Evolutionary conservation across 1,140 invertebrate genomes (phyloP), one percentile per base, ranked within the genome.

Genomic region (Teleogryllus occipitalis): DNA sequence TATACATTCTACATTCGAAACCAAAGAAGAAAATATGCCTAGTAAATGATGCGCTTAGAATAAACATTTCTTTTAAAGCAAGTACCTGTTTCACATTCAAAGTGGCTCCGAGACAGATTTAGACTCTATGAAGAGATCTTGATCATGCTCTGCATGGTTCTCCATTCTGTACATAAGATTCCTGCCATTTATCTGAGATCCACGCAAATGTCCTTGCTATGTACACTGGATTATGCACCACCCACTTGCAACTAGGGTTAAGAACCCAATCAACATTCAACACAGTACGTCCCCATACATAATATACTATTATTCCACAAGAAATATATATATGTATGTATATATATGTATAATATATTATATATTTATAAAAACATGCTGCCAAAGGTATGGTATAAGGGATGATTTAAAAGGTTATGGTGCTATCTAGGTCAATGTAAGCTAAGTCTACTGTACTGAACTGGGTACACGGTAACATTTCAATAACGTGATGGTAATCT

Each of bases 341-440:
- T 48, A 47, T 48, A 18, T 49, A 48, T 48, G 47, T 48, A 48
- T 48, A 10, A 48, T 49, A 8, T 54, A 49, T 77, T 47, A 48
- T 77, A 77, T 48, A 48, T 77, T 48, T 77, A 48, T 48, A 77
- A 77, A 77, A 77, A 77, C 76, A 77, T 77, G 76, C 76, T 77
- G 76, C 76, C 76, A 76, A 76, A 76, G 22, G 75, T 75, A 75
- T 21, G n/a, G 74, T 76, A 76, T 47, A 77, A 15, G 39, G 75
- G 39, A 76, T 47, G 48, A 22, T 77, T 77, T 77, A 77, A 21
- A 77, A 22, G 76, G 76, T 54, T 77, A 77, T 47, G n/a, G 14
- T 49, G 47, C 76, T 47, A 12, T 77, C 39, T 47, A 75, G n/a
- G 74, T 22, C 74, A 39, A 75, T 22, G 74, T 75, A 77, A 77